Evolutionary conservation across 2,888 invertebrate genomes (phyloP), one percentile per base, ranked within the genome.

Genomic region (Cordilura impudica): DNA sequence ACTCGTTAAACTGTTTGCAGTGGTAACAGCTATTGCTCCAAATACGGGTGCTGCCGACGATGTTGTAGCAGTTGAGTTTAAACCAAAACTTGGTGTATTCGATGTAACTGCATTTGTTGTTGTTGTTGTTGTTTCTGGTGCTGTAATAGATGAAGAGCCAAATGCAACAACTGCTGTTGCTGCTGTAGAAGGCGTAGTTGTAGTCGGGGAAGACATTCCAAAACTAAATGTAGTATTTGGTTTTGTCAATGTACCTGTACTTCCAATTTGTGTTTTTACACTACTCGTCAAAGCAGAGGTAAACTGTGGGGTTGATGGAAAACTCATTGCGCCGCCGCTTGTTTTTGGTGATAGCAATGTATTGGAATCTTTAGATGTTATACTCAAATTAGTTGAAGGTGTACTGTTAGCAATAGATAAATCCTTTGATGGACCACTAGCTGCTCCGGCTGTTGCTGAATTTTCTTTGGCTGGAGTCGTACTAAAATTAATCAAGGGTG

Each of bases 51-150:
- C 4, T 19, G 43, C 29, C n/a, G 43, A 23, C 3, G n/a, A n/a
- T 49, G 45, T 78, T 2, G 71, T 7, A 4, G 47, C n/a, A 0
- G 53, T 39, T 49, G 82, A 4, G 7, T 77, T 31, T 26, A 54
- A 7, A 5, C 35, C 35, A 39, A 39, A 39, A 39, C 35, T 39
- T 14, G 65, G 35, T 45, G 47, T 35, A 12, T 47, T 29, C 12
- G 49, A 23, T 14, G 21, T 35, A 45, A 51, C 8, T 45, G 67
- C 19, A n/a, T 23, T 29, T 35, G 47, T 29, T 49, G 47, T 47
- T 8, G n/a, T 14, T 14, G 56, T 19, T 1, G 21, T 14, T 23
- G 31, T 18, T 7, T 3, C 29, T 19, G 66, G 53, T 7, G 6
- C 29, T 19, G 66, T 56, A 26, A 49, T 10, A 16, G 71, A 21